These are phyloP conservation scores for Drosophila seguyi DNA, from an alignment of 1,140 invertebrate genomes.

Conservation along the genomic window DNA sequence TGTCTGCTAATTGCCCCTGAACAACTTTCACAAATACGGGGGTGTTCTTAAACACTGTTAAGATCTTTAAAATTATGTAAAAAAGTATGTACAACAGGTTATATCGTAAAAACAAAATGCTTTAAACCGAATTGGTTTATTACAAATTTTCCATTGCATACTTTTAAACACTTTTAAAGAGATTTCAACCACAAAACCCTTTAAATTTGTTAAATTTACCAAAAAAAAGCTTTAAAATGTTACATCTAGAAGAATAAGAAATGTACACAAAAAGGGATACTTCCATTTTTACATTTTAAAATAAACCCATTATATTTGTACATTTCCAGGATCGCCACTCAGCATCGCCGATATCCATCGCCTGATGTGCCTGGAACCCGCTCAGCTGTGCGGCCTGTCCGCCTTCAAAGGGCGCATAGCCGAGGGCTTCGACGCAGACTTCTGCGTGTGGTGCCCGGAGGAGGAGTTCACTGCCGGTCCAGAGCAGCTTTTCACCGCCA, in stretches of 20 bases:
- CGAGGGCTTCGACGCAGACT: constrained; percentile 89
- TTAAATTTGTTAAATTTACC: too few relatives aligned
- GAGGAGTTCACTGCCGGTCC: constrained; percentile 86
- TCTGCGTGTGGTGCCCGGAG: constrained; percentile 90
- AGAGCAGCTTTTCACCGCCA: constrained; percentile 87
- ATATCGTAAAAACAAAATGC: neutral
- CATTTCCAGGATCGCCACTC: constrained; percentile 60
- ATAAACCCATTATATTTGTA: neutral
- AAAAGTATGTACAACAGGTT: neutral
- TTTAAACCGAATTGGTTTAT: neutral
- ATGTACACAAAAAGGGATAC: too few relatives aligned
- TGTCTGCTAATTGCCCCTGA: neutral
- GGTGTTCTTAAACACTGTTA: neutral
- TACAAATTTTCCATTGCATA: neutral
- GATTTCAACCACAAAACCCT: neutral
- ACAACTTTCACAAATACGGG: neutral
- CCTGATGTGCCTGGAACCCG: constrained; percentile 88
- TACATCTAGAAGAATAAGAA: too few relatives aligned
- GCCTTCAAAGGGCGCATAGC: constrained; percentile 87
- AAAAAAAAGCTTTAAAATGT: too few relatives aligned
- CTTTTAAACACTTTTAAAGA: neutral
- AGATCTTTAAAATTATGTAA: too few relatives aligned
- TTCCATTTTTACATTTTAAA: too few relatives aligned
- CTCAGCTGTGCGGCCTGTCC: constrained; percentile 87
- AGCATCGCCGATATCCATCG: constrained; percentile 87